Base-by-base conservation (phyloP, 2,888 invertebrate species). In the Drepanosiphum platanoidis region DNA sequence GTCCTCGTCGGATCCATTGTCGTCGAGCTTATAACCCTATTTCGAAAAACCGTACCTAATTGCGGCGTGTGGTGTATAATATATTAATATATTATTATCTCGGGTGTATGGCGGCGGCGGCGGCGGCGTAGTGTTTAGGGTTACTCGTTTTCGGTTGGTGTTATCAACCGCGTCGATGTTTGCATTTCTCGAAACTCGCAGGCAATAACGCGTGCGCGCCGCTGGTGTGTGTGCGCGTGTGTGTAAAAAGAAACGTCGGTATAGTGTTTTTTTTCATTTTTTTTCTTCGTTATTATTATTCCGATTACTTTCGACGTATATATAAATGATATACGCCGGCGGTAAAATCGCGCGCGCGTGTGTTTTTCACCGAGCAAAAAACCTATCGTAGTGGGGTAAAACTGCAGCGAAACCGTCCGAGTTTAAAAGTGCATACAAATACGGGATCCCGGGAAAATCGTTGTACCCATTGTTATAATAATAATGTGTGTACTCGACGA, bases 21-120 rank as follows among this genome's bases (percentile, higher is more conserved):
- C 71, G 68, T 52, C 42, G 80, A 81, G 39, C 58, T 71, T 70
- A 81, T 70, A 58, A 71, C 71, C 39, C 68, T 81, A 61, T 82
- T 82, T 30, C 61, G 58, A 61, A 82, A 81, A 82, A 71, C 58
- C 61, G 34, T 82, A 70, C 70, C 71, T 71, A 81, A 81, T 72
- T 36, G 1, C 22, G 11, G 15, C 36, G 36, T 52, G 13, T 58
- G n/a, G 22, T 58, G 11, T 61, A 18, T 68, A n/a, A 34, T 61
- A 64, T 9, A 61, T 61, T n/a, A 61, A 27, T 2, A 61, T 58
- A 58, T 7, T 58, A 58, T n/a, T n/a, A n/a, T n/a, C n/a, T n/a
- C n/a, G n/a, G 13, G n/a, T 64, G 30, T 61, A 27, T 42, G 42
- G 42, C 11, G 42, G 42, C 42, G n/a, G 42, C 42, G 42, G 42